Base-by-base conservation (phyloP, 2,888 invertebrate genomes). In the Sussaba pulchella region DNA sequence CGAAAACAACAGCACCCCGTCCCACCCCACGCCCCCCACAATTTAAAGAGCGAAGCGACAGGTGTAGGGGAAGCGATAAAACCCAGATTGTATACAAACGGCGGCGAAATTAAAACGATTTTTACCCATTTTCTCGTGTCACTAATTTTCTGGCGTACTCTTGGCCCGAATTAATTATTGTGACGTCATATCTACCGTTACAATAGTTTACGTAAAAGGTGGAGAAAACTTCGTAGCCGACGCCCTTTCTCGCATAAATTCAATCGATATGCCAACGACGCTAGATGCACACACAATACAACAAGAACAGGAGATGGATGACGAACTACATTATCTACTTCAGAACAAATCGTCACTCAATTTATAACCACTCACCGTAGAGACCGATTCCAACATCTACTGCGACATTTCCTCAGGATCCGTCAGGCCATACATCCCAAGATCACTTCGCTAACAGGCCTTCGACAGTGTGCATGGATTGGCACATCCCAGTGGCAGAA, bases 391-490 rank as follows among this genome's bases (percentile, higher is more conserved):
- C 17, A 26, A 59, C 2, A 39, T 17, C 12, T 52, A 26, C 61
- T 78, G 72, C 24, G 74, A 64, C n/a, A 52, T 52, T 10, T 52
- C 52, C 19, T 17, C 50, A 50, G 50, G 50, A 50, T 17, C 19
- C 9, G 50, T 50, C 19, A 50, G 86, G 45, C 85, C 87, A 26
- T 87, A 78, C 63, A 41, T 87, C 3, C 82, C 87, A n/a, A 24
- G 26, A 14, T 6, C 50, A 14, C 80, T 85, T 0, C 79, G 86
- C 21, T 66, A 52, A 52, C 71, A 21, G 17, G 77, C 81, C 4
- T 86, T 87, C 45, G 47, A 82, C 14, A 54, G 12, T 1, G 21
- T 86, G 0, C 86, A 87, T 61, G 39, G 69, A 6, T 67, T 84
- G 12, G 80, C 83, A 0, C 83, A 85, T 52, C 85, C 86, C 0